Base-by-base conservation (phyloP, 2,888 invertebrate species). In the Folsomia manolachei region DNA sequence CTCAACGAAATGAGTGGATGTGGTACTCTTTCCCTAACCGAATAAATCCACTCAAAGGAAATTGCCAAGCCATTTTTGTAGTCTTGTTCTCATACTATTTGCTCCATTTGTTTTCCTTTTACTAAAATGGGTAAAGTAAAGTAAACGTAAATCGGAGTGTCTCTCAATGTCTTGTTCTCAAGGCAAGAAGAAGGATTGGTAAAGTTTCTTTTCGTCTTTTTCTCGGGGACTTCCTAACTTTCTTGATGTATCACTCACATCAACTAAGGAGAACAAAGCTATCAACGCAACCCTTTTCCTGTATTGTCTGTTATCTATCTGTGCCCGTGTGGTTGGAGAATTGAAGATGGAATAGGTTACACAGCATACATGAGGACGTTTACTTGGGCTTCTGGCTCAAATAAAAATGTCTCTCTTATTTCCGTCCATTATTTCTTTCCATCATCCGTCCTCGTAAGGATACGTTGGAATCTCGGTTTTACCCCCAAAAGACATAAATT, bases 1-100 rank as follows among this genome's bases (percentile, higher is more conserved):
- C n/a, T 14, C 56, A 67, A 67, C 53, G 60, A 67, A 75, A 72
- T 67, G 72, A 74, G 56, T 73, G 68, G 72, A 4, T 19, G 60
- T 60, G 23, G 9, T 60, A n/a, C 4, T 60, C 18, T 63, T 11
- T 9, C 26, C 7, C 52, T n/a, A 51, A 67, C 51, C 53, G 25
- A 67, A 67, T 67, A 67, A 67, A 67, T 67, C 53, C 53, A 67
- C 56, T 66, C 66, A 19, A 18, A 74, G 77, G 76, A 76, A 76
- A 74, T 78, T 76, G 75, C 75, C 70, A 73, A 67, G n/a, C 75
- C 73, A 75, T 74, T 74, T 79, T 78, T 64, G 69, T 69, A 39
- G 39, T 14, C 56, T n/a, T n/a, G n/a, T n/a, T 56, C 72, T 61
- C 27, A 66, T 63, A 63, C 62, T 72, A 64, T 72, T 72, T 69